A percentile compares a stretch with the other conserved stretches of the same genome.
Evolutionary conservation across 2,113 vertebrate species (phyloP).

Genomic region (Stomatorhinus ivindoensis): DNA sequence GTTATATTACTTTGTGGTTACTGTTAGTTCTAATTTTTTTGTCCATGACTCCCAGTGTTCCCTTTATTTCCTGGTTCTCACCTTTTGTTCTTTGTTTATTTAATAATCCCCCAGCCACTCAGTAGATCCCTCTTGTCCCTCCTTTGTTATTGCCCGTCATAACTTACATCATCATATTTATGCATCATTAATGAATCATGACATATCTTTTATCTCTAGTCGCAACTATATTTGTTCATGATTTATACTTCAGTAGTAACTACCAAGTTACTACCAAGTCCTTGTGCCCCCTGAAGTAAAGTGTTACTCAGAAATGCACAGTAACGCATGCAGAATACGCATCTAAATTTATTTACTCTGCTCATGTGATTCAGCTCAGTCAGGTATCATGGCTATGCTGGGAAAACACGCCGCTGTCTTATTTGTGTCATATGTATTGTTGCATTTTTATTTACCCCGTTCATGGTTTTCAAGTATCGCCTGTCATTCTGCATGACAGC

Average conservation of each 20-base stretch:
- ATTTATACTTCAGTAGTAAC: background rate
- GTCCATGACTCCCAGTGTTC: background rate
- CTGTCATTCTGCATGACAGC: background rate
- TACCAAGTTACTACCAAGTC: background rate
- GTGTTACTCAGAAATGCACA: background rate
- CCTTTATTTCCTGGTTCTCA: background rate
- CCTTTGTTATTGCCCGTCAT: background rate
- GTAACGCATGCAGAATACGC: background rate
- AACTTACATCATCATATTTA: background rate
- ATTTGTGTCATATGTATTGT: background rate
- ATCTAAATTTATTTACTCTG: background rate
- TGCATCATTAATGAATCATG: background rate
- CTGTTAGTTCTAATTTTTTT: background rate
- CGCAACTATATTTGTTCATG: background rate
- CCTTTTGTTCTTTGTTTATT: background rate
- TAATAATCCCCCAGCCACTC: background rate
- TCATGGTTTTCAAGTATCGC: background rate
- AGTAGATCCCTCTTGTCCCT: background rate
- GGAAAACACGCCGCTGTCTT: background rate
- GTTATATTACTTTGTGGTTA: background rate
- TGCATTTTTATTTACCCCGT: background rate
- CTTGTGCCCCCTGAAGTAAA: background rate
- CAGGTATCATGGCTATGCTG: background rate
- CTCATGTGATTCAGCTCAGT: background rate
- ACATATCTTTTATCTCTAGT: background rate